These are phyloP conservation scores for Carcinoscorpius rotundicauda DNA, from an alignment of 1,140 invertebrate genomes.

Conservation along the genomic window DNA sequence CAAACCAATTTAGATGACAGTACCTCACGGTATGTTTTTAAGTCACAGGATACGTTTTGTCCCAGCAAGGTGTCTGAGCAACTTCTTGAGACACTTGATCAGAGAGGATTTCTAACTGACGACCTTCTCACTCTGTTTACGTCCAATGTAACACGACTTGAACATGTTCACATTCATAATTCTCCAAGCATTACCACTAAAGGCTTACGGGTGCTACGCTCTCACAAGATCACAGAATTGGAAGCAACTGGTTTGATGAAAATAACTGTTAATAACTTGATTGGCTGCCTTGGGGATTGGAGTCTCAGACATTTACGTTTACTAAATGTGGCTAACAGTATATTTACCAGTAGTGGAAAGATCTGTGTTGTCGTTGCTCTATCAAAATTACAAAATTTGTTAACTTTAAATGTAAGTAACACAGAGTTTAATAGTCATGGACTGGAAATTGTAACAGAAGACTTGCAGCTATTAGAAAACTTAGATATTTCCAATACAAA, in stretches of 20 bases:
- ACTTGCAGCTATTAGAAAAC: constrained; percentile 50
- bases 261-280: constrained; percentile 50
- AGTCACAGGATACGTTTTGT: constrained; percentile 49
- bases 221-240: constrained; percentile 47
- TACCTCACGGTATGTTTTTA: constrained; percentile 42
- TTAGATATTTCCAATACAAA: constrained; percentile 57
- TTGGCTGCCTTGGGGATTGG: constrained; percentile 58
- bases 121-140: constrained; percentile 50
- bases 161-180: constrained; percentile 36
- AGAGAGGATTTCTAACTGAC: constrained; percentile 50
- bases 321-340: constrained; percentile 52
- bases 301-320: constrained; percentile 50
- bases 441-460: constrained; percentile 53
- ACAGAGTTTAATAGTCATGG: constrained; percentile 58
- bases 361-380: constrained; percentile 36
- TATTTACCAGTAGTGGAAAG: constrained; percentile 45
- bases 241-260: constrained; percentile 45
- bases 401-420: constrained; percentile 53
- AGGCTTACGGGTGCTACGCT: constrained; percentile 49
- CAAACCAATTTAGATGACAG: constrained; percentile 24
- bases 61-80: constrained; percentile 53
- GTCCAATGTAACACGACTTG: constrained; percentile 47
- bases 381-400: constrained; percentile 42
- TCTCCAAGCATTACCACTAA: constrained; percentile 42
- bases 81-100: constrained; percentile 46